phyloP scores from a whole-genome alignment of 2,797 vertebrate species.

The Varecia variegata region DNA sequence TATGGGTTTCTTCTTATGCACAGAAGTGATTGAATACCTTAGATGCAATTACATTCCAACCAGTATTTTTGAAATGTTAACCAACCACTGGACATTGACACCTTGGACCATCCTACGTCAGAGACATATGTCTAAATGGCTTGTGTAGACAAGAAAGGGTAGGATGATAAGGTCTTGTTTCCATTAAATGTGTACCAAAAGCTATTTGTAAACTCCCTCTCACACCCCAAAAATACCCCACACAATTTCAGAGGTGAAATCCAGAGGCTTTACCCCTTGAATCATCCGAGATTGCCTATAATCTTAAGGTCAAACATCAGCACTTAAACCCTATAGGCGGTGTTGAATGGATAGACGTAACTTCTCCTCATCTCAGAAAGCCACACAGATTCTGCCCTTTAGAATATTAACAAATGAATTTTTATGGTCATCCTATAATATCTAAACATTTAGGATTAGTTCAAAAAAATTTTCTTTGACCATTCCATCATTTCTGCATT shows the following conservation, averaged over 20 bases:
- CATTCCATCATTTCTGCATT: neutral
- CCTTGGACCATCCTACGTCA: neutral
- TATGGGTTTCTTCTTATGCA: neutral
- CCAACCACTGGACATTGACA: neutral
- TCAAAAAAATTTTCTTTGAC: neutral
- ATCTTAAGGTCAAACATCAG: neutral
- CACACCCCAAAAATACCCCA: rapidly evolving
- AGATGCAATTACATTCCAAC: neutral
- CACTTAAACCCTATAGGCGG: neutral
- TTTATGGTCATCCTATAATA: neutral
- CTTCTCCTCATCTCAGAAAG: neutral
- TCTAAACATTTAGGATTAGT: neutral
- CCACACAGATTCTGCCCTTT: neutral
- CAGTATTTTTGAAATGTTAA: neutral
- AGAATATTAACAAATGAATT: neutral
- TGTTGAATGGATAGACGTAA: neutral
- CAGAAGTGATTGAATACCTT: neutral
- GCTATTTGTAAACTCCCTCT: neutral
- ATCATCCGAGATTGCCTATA: neutral
- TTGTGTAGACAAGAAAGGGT: neutral
- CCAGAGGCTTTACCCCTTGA: neutral
- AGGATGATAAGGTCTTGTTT: neutral
- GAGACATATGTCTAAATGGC: neutral
- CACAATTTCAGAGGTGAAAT: neutral
- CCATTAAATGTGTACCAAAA: neutral